Evolutionary conservation across 2,888 invertebrate species (phyloP).

Genomic region (Eutolmus rufibarbis): DNA sequence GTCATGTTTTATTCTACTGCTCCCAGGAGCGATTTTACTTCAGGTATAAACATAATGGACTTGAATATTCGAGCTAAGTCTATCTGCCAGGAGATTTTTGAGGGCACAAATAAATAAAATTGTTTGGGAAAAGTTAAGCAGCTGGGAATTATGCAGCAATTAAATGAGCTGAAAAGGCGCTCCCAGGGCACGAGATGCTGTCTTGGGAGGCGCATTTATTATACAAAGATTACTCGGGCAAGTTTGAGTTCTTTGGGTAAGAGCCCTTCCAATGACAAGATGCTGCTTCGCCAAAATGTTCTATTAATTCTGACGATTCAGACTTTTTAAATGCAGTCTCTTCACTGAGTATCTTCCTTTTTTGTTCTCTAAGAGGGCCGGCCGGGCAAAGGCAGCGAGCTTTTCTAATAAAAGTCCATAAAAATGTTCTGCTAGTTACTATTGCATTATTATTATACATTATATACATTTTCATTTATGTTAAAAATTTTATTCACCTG

Average conservation of each 20-base stretch:
- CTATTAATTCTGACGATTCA: conserved; percentile 6
- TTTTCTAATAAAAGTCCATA: no score
- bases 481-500: no score
- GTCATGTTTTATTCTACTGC: conserved; percentile 25
- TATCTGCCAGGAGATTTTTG: neutral
- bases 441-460: no score
- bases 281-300: neutral
- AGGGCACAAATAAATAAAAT: conserved; percentile 20
- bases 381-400: no score
- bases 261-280: neutral
- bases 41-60: conserved; percentile 25
- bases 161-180: conserved; percentile 16
- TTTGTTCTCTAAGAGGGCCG: no score
- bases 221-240: neutral
- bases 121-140: conserved; percentile 4
- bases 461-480: no score
- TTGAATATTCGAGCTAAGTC: conserved; percentile 12
- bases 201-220: conserved; percentile 11
- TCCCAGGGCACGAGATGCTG: neutral
- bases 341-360: neutral
- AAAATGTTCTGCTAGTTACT: no score
- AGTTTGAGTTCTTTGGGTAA: neutral
- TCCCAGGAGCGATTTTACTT: conserved; percentile 9
- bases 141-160: conserved; percentile 28
- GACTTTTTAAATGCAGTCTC: neutral